Conservation (phyloP, 37 sponge, comb jelly and placozoan species). For the Eunapius fragilis region DNA sequence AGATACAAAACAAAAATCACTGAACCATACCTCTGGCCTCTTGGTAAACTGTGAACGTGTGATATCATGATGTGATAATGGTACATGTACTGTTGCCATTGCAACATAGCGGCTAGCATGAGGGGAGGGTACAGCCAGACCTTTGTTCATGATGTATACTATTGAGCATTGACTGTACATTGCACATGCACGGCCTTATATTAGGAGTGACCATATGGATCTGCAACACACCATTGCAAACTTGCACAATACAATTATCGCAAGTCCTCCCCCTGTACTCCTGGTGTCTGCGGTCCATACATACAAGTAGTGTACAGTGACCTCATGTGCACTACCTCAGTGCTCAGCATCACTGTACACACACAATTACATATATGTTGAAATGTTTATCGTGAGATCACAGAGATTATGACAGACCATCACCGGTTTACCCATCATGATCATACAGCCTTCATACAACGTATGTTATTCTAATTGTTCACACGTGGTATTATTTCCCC, state of each 20-base stretch:
- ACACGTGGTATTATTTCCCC: too few relatives aligned
- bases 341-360: neutral
- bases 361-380: neutral
- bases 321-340: neutral
- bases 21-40: neutral
- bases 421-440: neutral
- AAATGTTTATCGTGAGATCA: neutral
- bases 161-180: neutral
- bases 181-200: neutral
- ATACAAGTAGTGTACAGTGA: neutral
- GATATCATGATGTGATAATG: neutral
- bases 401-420: neutral
- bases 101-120: neutral
- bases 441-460: neutral
- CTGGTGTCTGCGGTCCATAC: neutral
- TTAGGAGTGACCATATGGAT: neutral
- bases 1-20: neutral
- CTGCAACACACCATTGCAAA: neutral
- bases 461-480: too few relatives aligned
- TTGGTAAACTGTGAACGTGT: neutral
- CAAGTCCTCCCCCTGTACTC: neutral
- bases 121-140: neutral
- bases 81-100: neutral
- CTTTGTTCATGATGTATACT: neutral
- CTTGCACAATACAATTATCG: neutral